Evolutionary conservation across 1,140 invertebrate species (phyloP), one percentile per base, ranked within the genome.

Genomic region (Polypedilum pembai): DNA sequence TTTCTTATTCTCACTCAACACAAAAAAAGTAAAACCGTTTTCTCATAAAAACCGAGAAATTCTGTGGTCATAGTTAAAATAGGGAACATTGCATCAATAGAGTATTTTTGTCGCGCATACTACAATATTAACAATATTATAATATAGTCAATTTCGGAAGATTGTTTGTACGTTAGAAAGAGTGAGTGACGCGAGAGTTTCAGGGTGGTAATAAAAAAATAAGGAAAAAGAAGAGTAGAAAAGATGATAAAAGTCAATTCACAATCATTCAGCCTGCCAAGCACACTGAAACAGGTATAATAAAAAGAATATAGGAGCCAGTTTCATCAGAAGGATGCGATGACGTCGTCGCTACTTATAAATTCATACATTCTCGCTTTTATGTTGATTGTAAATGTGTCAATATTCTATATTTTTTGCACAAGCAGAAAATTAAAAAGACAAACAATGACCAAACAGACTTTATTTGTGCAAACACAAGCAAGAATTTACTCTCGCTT

Each of bases 241-340:
- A 18, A 18, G 45, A 75, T 75, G 75, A 75, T 75, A 41, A 56
- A 73, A 65, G 72, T 75, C 24, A 75, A 75, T 75, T 75, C 75
- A 12, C 75, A 75, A 41, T 74, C 73, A 41, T 75, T 75, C 20
- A 75, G 73, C 45, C 56, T 75, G 24, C 56, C 75, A 15, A 75
- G 75, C 56, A 75, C 75, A 65, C 45, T 75, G 12, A 74, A 75
- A 73, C 73, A 75, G 75, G 75, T 75, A 75, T 56, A 56, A 15
- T 56, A 56, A 56, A 56, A 56, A 56, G n/a, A 56, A 56, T 15
- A 56, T 8, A 69, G 65, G 17, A 69, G 17, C 17, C 65, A 69
- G 65, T 56, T 56, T 15, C 12, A 56, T n/a, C 1, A 8, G 45
- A 56, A 33, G 45, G 45, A 56, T n/a, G 45, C 15, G 45, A 56